A percentile compares a stretch with the other conserved stretches of the same genome.
These are phyloP conservation scores for Nibea albiflora DNA, from an alignment of 2,113 vertebrate genomes.

Conservation along the genomic window DNA sequence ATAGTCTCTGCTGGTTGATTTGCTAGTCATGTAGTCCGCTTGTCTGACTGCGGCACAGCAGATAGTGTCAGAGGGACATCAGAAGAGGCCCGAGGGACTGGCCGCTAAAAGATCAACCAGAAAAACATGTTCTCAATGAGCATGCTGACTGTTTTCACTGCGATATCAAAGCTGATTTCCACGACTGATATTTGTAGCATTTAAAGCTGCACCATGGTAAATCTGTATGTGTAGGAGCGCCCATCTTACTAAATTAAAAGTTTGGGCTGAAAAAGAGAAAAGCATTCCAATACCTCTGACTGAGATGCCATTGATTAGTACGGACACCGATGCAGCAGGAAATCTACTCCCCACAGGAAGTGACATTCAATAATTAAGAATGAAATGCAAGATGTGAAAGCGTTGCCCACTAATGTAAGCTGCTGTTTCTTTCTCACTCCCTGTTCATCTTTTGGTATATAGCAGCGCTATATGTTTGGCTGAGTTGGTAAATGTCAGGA, in stretches of 20 bases:
- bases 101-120: conserved; percentile 47
- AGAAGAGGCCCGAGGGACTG: conserved; percentile 53
- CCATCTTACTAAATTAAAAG: conserved; percentile 31
- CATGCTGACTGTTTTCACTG: conserved; percentile 6
- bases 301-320: conserved; percentile 52
- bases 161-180: conserved; percentile 16
- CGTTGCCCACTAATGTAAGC: not conserved
- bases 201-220: not conserved
- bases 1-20: conserved; percentile 68
- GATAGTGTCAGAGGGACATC: conserved; percentile 70
- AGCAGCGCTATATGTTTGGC: not conserved
- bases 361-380: conserved; percentile 50
- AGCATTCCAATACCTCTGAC: conserved; percentile 41
- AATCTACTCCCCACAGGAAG: conserved; percentile 48
- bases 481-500: not conserved
- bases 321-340: conserved; percentile 41
- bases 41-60: conserved; percentile 62
- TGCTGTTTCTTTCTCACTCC: not conserved
- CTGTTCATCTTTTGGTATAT: not conserved
- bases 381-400: conserved; percentile 33
- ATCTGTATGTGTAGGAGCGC: conserved; percentile 25
- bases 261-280: conserved; percentile 16
- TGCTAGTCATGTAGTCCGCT: conserved; percentile 65
- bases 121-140: conserved; percentile 43
- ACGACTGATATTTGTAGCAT: conserved; percentile 27